Percentiles rank a stretch among this genome's conserved stretches.
phyloP scores from a whole-genome alignment of 1,140 invertebrate species.

The Mamestra configurata region DNA sequence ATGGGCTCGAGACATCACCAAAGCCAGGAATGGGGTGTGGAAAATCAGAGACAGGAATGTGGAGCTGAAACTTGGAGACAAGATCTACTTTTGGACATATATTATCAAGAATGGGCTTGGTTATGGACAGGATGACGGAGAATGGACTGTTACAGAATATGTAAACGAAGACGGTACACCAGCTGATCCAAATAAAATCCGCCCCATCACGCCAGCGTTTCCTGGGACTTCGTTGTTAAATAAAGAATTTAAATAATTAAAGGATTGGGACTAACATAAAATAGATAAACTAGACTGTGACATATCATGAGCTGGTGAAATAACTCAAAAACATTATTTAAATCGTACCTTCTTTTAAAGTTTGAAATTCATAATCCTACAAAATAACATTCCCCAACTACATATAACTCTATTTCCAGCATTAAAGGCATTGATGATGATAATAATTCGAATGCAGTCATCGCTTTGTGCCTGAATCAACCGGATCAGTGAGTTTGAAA shows the following conservation, averaged over 20 bases:
- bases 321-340: too few relatives aligned
- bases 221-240: too few relatives aligned
- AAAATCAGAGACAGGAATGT: constrained; percentile 90
- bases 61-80: constrained; percentile 90
- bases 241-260: too few relatives aligned
- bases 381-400: not conserved
- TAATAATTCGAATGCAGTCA: not conserved
- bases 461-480: not conserved
- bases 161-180: too few relatives aligned
- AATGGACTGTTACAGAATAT: constrained; percentile 88
- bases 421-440: not conserved
- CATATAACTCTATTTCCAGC: not conserved
- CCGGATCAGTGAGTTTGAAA: constrained; percentile 10
- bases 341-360: too few relatives aligned
- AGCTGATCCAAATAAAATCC: too few relatives aligned
- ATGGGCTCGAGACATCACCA: constrained; percentile 91
- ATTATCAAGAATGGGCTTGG: constrained; percentile 91
- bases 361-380: too few relatives aligned
- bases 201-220: too few relatives aligned
- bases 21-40: constrained; percentile 90
- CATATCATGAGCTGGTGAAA: too few relatives aligned
- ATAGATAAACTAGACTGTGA: too few relatives aligned
- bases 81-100: constrained; percentile 93
- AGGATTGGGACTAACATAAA: too few relatives aligned
- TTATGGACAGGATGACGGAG: constrained; percentile 90